Conservation (phyloP, 2,888 invertebrate genomes). For the Sisyra nigra region DNA sequence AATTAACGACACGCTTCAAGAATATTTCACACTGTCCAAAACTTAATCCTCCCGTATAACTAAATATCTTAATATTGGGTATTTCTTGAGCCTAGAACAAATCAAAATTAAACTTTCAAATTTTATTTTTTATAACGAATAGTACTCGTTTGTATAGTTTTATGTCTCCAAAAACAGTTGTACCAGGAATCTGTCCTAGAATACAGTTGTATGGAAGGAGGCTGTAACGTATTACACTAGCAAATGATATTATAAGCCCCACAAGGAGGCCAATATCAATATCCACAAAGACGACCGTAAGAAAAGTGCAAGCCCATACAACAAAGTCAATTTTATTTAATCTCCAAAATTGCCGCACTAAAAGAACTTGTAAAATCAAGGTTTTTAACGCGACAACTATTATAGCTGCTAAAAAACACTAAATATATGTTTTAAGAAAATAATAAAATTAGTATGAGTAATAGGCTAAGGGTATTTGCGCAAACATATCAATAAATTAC, state of each 20-base stretch:
- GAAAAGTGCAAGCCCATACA: conserved; percentile 72
- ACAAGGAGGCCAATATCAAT: conserved; percentile 62
- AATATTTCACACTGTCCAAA: conserved; percentile 5
- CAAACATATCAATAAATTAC: too few species aligned
- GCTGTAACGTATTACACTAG: conserved; percentile 55
- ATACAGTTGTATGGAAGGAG: conserved; percentile 52
- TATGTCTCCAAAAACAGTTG: conserved; percentile 59
- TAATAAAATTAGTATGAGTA: too few species aligned
- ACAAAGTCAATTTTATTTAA: conserved; percentile 63
- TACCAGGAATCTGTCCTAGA: conserved; percentile 52
- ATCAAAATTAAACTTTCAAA: conserved; percentile 7
- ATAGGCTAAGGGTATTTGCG: too few species aligned
- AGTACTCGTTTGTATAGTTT: conserved; percentile 53
- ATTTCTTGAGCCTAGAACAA: conserved; percentile 46
- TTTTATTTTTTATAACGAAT: too few species aligned
- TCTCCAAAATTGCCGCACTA: conserved; percentile 55
- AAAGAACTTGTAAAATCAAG: conserved; percentile 58
- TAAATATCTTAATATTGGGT: conserved; percentile 51
- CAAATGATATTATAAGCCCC: conserved; percentile 55
- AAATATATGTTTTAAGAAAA: conserved; percentile 18
- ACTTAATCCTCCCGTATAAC: conserved; percentile 8
- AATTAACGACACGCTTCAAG: neutral
- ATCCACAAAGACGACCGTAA: conserved; percentile 56
- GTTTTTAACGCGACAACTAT: conserved; percentile 71
- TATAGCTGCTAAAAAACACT: conserved; percentile 67